A percentile compares a stretch with the other conserved stretches of the same genome.
phyloP scores from a whole-genome alignment of 2,797 vertebrate species.

The Astyanax mexicanus region DNA sequence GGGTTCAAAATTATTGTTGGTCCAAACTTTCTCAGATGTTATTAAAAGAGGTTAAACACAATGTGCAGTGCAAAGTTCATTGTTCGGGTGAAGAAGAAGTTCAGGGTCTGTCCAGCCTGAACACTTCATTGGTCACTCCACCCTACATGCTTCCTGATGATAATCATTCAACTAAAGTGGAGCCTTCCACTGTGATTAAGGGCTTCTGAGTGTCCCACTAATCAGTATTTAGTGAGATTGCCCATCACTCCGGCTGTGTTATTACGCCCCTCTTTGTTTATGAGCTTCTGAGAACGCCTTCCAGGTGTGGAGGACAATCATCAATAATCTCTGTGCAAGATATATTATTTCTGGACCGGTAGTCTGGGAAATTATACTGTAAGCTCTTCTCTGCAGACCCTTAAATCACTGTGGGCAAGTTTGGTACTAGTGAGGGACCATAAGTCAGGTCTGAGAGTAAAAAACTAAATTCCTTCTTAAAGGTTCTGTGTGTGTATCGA shows the following conservation, averaged over 20 bases:
- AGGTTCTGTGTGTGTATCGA: background rate
- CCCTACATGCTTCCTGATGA: constrained; percentile 34
- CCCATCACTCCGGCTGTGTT: constrained; percentile 56
- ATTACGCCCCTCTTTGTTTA: constrained; percentile 54
- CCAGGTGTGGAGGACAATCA: constrained; percentile 36
- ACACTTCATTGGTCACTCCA: constrained; percentile 42
- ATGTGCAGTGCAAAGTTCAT: background rate
- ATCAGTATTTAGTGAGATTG: constrained; percentile 62
- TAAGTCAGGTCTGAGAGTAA: background rate
- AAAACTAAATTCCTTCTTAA: background rate
- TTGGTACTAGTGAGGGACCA: background rate
- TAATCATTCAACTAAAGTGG: constrained; percentile 45
- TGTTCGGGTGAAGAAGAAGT: background rate
- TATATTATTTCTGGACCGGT: constrained; percentile 31
- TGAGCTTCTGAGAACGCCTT: constrained; percentile 42
- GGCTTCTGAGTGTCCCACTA: constrained; percentile 63
- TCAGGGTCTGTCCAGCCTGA: background rate
- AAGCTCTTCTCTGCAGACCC: background rate
- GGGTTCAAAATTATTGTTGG: background rate
- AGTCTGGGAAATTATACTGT: constrained; percentile 27
- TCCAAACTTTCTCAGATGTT: background rate
- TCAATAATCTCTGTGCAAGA: constrained; percentile 52
- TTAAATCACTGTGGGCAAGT: constrained; percentile 14
- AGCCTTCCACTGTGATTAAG: constrained; percentile 67
- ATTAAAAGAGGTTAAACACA: too few relatives aligned